Evolutionary conservation across 2,113 vertebrate species (phyloP), one percentile per base, ranked within the genome.

Genomic region (Laterallus jamaicensis): DNA sequence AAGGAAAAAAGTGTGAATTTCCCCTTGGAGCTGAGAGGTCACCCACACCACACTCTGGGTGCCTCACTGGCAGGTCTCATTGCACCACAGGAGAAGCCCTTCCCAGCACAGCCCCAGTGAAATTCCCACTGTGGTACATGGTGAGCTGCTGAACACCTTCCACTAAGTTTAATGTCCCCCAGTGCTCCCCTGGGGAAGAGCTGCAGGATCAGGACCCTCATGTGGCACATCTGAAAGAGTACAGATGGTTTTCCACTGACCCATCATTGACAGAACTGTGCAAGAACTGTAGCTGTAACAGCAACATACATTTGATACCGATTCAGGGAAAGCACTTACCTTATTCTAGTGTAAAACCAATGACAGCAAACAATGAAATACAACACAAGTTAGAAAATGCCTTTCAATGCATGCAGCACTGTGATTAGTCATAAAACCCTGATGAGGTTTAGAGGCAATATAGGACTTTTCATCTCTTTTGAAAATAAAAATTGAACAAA

Each of bases 341-440:
- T 99, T 98, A 99, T 98, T 98, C 99, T 99, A 99, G 98, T 99
- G 98, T 98, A 99, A 99, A 98, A 99, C 98, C 99, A 99, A 97
- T 98, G 99, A 99, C 98, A 99, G 99, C 99, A 99, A 98, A 99
- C 99, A 99, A 99, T 99, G 99, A 99, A 99, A 99, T 99, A 99
- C 98, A 99, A 99, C 98, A 99, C 98, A 99, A 98, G 98, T 99
- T 99, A 99, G 99, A 99, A 99, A 98, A 98, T 99, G 98, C 98
- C 98, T 99, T 99, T 99, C 98, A 98, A 98, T 98, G 98, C 98
- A 98, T 98, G 98, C 98, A 98, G 98, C 98, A 98, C 98, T 98
- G 98, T 98, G 98, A 98, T 99, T 99, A 98, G 97, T 99, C 98
- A 99, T 99, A 98, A 99, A 99, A 98, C 98, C 99, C 98, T 98